phyloP scores from a whole-genome alignment of 2,888 invertebrate species.

The Xestia xanthographa region DNA sequence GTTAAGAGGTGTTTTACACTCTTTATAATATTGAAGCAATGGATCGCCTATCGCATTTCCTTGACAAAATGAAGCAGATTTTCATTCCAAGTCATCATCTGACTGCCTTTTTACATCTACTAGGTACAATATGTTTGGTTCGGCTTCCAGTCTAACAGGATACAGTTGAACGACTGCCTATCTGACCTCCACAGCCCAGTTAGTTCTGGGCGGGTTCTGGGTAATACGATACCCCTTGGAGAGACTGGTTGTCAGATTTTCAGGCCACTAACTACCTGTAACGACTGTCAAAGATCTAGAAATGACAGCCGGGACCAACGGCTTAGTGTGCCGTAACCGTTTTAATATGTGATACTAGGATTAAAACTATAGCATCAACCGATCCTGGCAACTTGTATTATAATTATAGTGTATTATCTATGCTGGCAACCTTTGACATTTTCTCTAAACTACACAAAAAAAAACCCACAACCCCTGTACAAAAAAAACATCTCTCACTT shows the following conservation, averaged over 20 bases:
- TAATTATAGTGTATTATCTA: too few species aligned
- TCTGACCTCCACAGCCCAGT: background rate
- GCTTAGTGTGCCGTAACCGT: background rate
- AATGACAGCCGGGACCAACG: background rate
- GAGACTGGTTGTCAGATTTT: background rate
- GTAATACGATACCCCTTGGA: background rate
- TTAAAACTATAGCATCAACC: background rate
- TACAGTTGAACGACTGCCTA: background rate
- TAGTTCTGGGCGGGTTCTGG: too few species aligned
- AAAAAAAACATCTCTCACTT: conserved; percentile 24
- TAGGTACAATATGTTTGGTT: too few species aligned
- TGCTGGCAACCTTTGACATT: background rate
- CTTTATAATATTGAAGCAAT: too few species aligned
- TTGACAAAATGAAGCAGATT: too few species aligned
- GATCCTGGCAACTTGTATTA: too few species aligned
- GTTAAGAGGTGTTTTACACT: too few species aligned
- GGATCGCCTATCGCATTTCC: too few species aligned
- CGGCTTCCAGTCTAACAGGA: background rate
- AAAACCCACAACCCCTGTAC: background rate
- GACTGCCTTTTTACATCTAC: background rate
- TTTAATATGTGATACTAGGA: too few species aligned
- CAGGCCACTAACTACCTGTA: background rate
- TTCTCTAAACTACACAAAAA: background rate
- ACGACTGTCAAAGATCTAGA: background rate
- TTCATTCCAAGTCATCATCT: background rate